These are phyloP conservation scores for Pristionchus japonicus DNA, from an alignment of 2,888 invertebrate species.

Conservation along the genomic window DNA sequence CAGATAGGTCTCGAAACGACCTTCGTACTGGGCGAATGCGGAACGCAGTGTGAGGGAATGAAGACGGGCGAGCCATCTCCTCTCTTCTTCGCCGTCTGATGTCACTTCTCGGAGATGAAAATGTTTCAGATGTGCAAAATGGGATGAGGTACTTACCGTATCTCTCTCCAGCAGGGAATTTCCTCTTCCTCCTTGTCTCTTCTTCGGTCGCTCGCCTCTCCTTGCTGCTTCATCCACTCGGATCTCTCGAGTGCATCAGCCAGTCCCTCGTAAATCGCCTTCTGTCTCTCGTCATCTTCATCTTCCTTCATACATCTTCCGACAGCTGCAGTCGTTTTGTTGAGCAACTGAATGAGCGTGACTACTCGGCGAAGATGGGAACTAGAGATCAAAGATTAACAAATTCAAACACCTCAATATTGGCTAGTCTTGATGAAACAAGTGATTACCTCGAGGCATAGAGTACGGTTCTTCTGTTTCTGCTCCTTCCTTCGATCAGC, in stretches of 20 bases:
- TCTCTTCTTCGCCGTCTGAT: background rate
- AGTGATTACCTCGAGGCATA: no score
- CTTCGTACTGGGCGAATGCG: no score
- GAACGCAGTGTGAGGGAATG: background rate
- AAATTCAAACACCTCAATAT: no score
- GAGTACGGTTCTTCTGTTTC: no score
- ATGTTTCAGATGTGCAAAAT: background rate
- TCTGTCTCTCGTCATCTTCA: background rate
- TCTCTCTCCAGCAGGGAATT: background rate
- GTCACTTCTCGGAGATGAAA: background rate
- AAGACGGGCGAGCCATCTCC: background rate
- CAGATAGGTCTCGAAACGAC: no score
- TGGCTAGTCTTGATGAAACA: no score
- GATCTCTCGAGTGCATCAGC: background rate
- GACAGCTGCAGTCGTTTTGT: no score
- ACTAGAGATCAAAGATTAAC: no score
- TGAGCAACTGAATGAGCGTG: no score
- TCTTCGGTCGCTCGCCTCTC: constrained; percentile 1
- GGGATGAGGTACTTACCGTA: background rate
- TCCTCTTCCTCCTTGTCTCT: constrained; percentile 4
- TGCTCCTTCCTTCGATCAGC: no score
- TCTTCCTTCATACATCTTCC: no score
- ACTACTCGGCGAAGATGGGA: no score
- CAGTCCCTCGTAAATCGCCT: background rate
- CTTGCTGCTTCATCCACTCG: background rate